A percentile compares a stretch with the other conserved stretches of the same genome.
These are phyloP conservation scores for Trachelipus rathkii DNA, from an alignment of 1,140 invertebrate genomes.

Conservation along the genomic window DNA sequence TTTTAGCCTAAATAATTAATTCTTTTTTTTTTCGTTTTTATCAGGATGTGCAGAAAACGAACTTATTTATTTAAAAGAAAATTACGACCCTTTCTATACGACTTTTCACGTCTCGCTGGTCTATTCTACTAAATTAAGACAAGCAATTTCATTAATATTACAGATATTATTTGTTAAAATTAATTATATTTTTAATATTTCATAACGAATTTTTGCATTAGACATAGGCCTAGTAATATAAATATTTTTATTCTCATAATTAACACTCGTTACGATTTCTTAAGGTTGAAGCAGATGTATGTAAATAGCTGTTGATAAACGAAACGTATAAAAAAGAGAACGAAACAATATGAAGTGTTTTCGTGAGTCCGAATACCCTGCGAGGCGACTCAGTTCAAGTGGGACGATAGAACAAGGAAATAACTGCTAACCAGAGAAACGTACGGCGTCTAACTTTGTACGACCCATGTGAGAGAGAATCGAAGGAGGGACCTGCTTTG, in stretches of 20 bases:
- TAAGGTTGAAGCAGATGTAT: background rate
- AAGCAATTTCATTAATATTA: conserved; percentile 14
- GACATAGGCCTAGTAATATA: background rate
- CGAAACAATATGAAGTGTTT: conserved; percentile 46
- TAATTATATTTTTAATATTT: background rate
- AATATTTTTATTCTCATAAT: conserved; percentile 7
- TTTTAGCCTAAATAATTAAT: too few relatives aligned
- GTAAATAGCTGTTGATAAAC: background rate
- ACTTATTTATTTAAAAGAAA: conserved; percentile 9
- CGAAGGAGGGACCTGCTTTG: conserved; percentile 45
- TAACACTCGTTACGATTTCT: background rate
- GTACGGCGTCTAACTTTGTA: conserved; percentile 46
- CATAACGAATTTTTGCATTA: background rate
- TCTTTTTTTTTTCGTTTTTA: too few relatives aligned
- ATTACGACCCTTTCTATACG: background rate
- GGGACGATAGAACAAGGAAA: conserved; percentile 47
- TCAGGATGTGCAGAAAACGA: background rate
- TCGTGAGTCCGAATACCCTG: conserved; percentile 46
- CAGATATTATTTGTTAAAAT: conserved; percentile 14
- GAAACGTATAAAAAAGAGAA: background rate
- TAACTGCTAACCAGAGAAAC: conserved; percentile 47
- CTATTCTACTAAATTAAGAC: conserved; percentile 11
- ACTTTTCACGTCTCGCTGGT: background rate
- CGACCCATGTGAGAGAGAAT: conserved; percentile 46
- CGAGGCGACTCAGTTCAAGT: conserved; percentile 47